Evolutionary conservation across 2,888 invertebrate species (phyloP), one percentile per base, ranked within the genome.

Genomic region (Barypeithes pellucidus): DNA sequence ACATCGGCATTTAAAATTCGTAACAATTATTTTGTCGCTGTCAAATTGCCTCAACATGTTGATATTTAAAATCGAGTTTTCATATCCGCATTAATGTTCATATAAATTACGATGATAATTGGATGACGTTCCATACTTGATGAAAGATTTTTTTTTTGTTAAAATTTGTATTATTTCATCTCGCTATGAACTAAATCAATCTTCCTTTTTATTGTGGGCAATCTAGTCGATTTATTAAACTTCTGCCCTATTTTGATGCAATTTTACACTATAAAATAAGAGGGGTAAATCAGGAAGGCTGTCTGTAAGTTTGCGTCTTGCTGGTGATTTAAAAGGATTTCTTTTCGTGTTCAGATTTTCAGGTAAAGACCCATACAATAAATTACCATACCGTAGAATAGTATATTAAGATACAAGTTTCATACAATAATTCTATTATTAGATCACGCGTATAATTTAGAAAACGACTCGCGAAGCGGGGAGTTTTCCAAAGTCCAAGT

Each of bases 11-110:
- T 59, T 39, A 16, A 47, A 67, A 59, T 60, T 33, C 4, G 20
- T n/a, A 59, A 47, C 67, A 47, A 52, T 20, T 39, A 45, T n/a
- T 50, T 24, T 16, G 36, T 36, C n/a, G 39, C 50, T 61, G 61
- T 50, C 47, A 68, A 50, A 45, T 50, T 68, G 41, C 62, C 20
- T 9, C 54, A 50, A 62, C 33, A 43, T 41, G 69, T 52, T 69
- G 62, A 54, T 54, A 69, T 69, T 69, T 69, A 69, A 39, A 52
- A 62, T 54, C 29, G 41, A 18, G 16, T 52, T 57, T 68, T 33
- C 18, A 50, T 12, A 39, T 7, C n/a, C 33, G 43, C 29, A 14
- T 16, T 63, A 63, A 70, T 63, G 70, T 63, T 57, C 63, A 57
- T 45, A 29, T 45, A 63, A 57, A 62, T 70, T 63, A 70, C 16